Evolutionary conservation across 37 sponge, comb jelly and placozoan species (phyloP).

Genomic region (Spongia lamella): DNA sequence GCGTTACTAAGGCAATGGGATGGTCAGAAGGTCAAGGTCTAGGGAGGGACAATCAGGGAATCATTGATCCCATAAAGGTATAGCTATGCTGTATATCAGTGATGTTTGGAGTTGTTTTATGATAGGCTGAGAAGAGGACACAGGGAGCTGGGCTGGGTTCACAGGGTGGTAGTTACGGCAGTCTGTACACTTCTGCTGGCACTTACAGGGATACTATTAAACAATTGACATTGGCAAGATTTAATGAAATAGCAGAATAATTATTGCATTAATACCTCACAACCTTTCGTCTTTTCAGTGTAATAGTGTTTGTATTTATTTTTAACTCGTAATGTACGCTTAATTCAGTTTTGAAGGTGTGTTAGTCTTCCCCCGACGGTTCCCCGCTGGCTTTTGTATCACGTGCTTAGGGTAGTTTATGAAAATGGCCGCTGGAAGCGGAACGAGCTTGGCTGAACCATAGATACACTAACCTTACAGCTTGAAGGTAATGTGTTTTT

Average conservation of each 20-base stretch:
- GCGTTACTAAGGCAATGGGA: slow-evolving; percentile 73
- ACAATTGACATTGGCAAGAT: slow-evolving; percentile 59
- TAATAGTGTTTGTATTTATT: too few relatives aligned
- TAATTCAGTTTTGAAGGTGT: too few relatives aligned
- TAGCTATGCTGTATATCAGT: not conserved
- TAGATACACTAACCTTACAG: too few relatives aligned
- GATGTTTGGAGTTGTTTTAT: not conserved
- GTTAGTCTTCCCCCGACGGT: too few relatives aligned
- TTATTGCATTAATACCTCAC: too few relatives aligned
- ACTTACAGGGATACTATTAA: slow-evolving; percentile 71
- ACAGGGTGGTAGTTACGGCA: slow-evolving; percentile 33
- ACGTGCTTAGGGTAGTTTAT: too few relatives aligned
- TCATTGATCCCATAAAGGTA: slow-evolving; percentile 73
- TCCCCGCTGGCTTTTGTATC: too few relatives aligned
- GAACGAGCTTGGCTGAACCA: too few relatives aligned
- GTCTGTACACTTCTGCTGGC: slow-evolving; percentile 46
- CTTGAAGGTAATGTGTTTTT: too few relatives aligned
- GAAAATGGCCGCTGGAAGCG: too few relatives aligned
- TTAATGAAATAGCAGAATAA: slow-evolving; percentile 22
- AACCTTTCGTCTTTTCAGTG: too few relatives aligned
- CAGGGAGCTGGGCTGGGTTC: slow-evolving; percentile 64
- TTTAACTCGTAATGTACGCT: too few relatives aligned
- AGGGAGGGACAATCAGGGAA: slow-evolving; percentile 75
- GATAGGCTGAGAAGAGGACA: slow-evolving; percentile 57
- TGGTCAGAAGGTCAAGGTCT: slow-evolving; percentile 85